Evolutionary conservation across 2,888 invertebrate genomes (phyloP), one percentile per base, ranked within the genome.

Genomic region (Dryobotodes eremita): DNA sequence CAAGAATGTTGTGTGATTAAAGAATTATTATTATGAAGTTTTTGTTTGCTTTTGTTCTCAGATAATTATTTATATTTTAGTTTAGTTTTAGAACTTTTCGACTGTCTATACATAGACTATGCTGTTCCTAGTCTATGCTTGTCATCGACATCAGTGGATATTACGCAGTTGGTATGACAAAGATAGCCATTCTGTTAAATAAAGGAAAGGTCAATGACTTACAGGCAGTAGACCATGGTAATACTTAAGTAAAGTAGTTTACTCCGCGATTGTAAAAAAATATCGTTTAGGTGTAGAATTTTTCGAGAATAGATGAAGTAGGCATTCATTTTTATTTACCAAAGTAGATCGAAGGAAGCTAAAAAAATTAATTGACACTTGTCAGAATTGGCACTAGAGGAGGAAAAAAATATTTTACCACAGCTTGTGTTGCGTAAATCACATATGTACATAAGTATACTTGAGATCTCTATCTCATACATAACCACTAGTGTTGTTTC

Each of bases 1-100:
- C 23, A 61, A 42, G 75, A 83, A 83, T 75, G 84, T 62, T 2
- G 50, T 75, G n/a, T 61, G 65, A 55, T 66, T 36, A 70, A 59
- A 75, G 2, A 75, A 70, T 13, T 75, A 65, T 13, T 75, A 26
- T 75, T 26, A 26, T n/a, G 11, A n/a, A 31, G 48, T 17, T 64
- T 53, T 70, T 50, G 64, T 70, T 65, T 55, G 15, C 0, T 50
- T 53, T 64, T 53, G 1, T 15, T 62, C 10, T 79, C 3, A 17
- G 20, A n/a, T 68, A 26, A 23, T 26, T 20, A 17, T 26, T 42
- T 57, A 23, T 50, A 2, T 68, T 61, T n/a, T 8, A 23, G 31
- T 53, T 26, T 5, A 17, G n/a, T 48, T 64, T 75, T 48, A n/a
- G 17, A 48, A 73, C 36, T 62, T 62, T 36, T 36, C 5, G 20